Evolutionary conservation across 2,888 invertebrate genomes (phyloP), one percentile per base, ranked within the genome.

Genomic region (Torymus tubicola): DNA sequence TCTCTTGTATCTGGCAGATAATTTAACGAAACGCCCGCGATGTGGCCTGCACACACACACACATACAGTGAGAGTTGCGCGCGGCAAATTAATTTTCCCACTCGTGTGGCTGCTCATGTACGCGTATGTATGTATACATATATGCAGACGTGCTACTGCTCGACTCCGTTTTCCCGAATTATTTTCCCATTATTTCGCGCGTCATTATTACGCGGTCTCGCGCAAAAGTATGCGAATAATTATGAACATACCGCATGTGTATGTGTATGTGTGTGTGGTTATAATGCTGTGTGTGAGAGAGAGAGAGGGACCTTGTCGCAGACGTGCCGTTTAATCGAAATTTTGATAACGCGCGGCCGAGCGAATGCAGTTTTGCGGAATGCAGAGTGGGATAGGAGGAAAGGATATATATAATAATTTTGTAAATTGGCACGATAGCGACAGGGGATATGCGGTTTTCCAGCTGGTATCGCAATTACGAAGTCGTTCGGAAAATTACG

Each of bases 1-100:
- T 53, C 16, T 60, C 72, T 79, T 79, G 78, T 73, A 31, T 55
- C 78, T 61, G 78, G 68, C 78, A 79, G 78, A 79, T 73, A 79
- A 79, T 79, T 79, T 79, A 73, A 73, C 78, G 57, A 78, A 73
- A 78, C 67, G 57, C 55, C 52, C 50, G 31, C 16, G 50, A 53
- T 67, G 50, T 21, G 58, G 61, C 55, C 57, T 21, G 58, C 68
- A 42, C 14, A 14, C 55, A n/a, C 61, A 16, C 42, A 14, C 52
- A 74, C 57, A 50, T 60, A 31, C 31, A 68, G 31, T 55, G 53
- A 24, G 14, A 24, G 68, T 2, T 42, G n/a, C 18, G n/a, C 24
- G 8, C 31, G 68, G n/a, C 50, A 68, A 73, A 79, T 72, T 73
- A 68, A 73, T 79, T 73, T 69, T 68, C 68, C 21, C 11, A 42